These are phyloP conservation scores for Megathymus violae DNA, from an alignment of 1,140 invertebrate genomes.

Conservation along the genomic window DNA sequence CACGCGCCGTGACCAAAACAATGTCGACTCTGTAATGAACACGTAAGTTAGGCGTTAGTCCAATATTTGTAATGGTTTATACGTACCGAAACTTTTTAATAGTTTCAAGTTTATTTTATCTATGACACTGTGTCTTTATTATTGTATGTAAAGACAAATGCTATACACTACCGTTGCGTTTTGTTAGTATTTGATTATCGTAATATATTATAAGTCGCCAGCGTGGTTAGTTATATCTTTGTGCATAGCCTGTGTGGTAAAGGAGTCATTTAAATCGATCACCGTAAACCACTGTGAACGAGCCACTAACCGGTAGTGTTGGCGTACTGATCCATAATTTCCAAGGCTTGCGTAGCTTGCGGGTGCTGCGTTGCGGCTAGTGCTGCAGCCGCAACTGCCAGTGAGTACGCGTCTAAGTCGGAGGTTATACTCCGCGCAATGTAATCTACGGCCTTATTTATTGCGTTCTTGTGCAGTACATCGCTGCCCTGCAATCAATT, in stretches of 20 bases:
- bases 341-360: conserved; percentile 55
- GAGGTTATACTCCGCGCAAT: conserved; percentile 89
- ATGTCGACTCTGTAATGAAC: conserved; percentile 43
- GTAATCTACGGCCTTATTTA: conserved; percentile 92
- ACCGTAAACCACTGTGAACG: too few relatives aligned
- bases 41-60: background rate
- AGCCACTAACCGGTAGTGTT: conserved; percentile 66
- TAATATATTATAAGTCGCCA: too few relatives aligned
- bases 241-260: too few relatives aligned
- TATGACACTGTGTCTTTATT: too few relatives aligned
- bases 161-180: too few relatives aligned
- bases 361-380: conserved; percentile 63
- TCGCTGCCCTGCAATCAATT: conserved; percentile 60
- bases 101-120: too few relatives aligned
- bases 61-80: background rate
- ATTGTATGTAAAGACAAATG: too few relatives aligned
- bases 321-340: conserved; percentile 65
- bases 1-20: conserved; percentile 70
- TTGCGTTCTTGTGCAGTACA: conserved; percentile 85
- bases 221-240: too few relatives aligned
- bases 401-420: conserved; percentile 63
- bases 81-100: background rate
- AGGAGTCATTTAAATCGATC: too few relatives aligned
- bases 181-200: too few relatives aligned
- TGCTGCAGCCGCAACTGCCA: conserved; percentile 62